A percentile compares a stretch with the other conserved stretches of the same genome.
phyloP scores from a whole-genome alignment of 2,888 invertebrate species.

The Tubulanus polymorphus region DNA sequence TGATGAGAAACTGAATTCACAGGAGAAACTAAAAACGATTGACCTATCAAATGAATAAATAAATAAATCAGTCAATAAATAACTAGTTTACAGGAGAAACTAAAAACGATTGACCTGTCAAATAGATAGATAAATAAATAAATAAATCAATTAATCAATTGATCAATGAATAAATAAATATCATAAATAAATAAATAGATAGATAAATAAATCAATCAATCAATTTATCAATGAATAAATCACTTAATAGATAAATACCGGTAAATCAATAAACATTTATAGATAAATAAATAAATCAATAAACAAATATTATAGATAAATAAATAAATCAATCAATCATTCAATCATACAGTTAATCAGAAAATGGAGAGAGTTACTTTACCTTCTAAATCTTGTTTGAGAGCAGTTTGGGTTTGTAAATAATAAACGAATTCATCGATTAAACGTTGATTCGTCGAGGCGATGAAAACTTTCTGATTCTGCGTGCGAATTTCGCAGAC shows the following conservation, averaged over 20 bases:
- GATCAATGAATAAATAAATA: slow-evolving; percentile 43
- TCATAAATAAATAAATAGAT: too few relatives aligned
- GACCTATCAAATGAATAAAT: too few relatives aligned
- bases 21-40: slow-evolving; percentile 39
- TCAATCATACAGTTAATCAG: too few relatives aligned
- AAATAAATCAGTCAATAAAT: too few relatives aligned
- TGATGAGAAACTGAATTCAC: slow-evolving; percentile 43
- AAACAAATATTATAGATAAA: background rate
- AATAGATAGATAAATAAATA: too few relatives aligned
- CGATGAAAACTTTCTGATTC: background rate
- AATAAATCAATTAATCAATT: too few relatives aligned
- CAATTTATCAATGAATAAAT: slow-evolving; percentile 44
- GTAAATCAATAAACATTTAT: background rate
- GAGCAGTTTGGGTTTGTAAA: slow-evolving; percentile 34
- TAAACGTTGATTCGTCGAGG: slow-evolving; percentile 22
- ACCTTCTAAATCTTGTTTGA: slow-evolving; percentile 36
- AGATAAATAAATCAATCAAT: too few relatives aligned
- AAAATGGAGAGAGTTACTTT: too few relatives aligned
- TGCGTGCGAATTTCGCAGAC: background rate
- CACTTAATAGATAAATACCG: too few relatives aligned
- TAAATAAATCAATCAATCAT: too few relatives aligned
- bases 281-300: background rate
- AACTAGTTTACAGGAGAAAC: slow-evolving; percentile 47
- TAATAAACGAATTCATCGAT: slow-evolving; percentile 41
- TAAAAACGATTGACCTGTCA: slow-evolving; percentile 34